Percentiles rank a stretch among this genome's conserved stretches.
Evolutionary conservation across 2,113 vertebrate genomes (phyloP).

Genomic region (Piaya cayana): DNA sequence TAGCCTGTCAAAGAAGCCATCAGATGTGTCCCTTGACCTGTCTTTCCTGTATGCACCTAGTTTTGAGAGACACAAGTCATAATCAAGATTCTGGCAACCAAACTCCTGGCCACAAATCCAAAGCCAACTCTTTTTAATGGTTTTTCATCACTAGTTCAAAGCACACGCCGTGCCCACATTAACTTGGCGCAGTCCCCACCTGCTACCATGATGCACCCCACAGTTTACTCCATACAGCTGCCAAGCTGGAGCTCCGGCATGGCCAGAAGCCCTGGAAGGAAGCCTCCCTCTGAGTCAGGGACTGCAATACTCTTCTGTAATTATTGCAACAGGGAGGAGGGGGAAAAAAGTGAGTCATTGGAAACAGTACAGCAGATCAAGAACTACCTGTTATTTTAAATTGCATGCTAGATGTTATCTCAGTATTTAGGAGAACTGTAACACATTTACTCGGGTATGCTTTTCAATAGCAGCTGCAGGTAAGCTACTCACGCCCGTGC

Average conservation of each 20-base stretch:
- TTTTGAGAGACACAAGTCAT: background rate
- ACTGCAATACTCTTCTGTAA: conserved; percentile 4
- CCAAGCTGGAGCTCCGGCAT: background rate
- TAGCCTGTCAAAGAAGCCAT: background rate
- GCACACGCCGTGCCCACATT: background rate
- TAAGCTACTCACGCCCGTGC: background rate
- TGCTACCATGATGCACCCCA: background rate
- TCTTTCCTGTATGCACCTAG: background rate
- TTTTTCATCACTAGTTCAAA: background rate
- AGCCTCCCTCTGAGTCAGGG: conserved; percentile 30
- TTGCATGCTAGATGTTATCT: background rate
- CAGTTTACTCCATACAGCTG: background rate
- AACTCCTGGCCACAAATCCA: background rate
- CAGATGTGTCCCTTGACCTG: background rate
- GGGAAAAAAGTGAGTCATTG: conserved; percentile 30
- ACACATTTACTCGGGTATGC: background rate
- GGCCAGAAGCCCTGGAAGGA: background rate
- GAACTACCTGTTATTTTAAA: conserved; percentile 44
- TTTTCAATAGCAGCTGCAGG: background rate
- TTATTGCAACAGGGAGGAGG: background rate
- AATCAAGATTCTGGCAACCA: background rate
- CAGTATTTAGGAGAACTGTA: background rate
- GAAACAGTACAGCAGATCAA: background rate
- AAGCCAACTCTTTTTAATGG: background rate
- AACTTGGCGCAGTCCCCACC: background rate